phyloP scores from a whole-genome alignment of 2,113 vertebrate species.

The Piprites chloris region DNA sequence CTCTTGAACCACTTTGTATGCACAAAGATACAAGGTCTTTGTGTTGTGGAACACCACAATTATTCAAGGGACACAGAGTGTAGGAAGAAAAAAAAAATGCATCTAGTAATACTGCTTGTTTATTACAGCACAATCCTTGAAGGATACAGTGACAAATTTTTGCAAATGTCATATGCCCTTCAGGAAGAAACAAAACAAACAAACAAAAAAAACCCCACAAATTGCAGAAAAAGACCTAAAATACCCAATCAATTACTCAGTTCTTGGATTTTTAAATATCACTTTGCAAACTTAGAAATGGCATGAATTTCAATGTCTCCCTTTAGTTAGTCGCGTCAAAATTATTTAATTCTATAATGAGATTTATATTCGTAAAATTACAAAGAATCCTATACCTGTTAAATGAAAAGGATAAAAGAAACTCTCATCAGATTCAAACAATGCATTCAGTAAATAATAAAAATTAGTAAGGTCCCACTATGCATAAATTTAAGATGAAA shows the following conservation, averaged over 20 bases:
- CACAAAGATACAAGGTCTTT: conserved; percentile 17
- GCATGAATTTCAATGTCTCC: not conserved
- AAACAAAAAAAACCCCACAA: not conserved
- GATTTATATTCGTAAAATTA: not conserved
- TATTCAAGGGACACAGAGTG: not conserved
- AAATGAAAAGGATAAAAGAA: not conserved
- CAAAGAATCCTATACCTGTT: not conserved
- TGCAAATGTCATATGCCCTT: not conserved
- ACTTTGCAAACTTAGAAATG: not conserved
- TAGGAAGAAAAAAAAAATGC: not conserved
- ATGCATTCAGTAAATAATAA: not conserved
- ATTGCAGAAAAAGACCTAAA: not conserved
- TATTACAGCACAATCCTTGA: not conserved
- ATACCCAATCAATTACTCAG: not conserved
- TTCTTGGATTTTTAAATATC: not conserved
- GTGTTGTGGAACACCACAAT: not conserved
- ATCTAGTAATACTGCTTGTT: not conserved
- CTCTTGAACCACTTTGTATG: not conserved
- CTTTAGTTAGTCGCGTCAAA: not conserved
- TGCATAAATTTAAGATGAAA: not conserved
- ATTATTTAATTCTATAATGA: not conserved
- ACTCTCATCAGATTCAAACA: not conserved
- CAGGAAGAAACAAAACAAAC: not conserved
- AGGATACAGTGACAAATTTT: not conserved
- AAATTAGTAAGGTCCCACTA: not conserved